Conservation (phyloP, 1,140 invertebrate species). For the Drosophila littoralis region DNA sequence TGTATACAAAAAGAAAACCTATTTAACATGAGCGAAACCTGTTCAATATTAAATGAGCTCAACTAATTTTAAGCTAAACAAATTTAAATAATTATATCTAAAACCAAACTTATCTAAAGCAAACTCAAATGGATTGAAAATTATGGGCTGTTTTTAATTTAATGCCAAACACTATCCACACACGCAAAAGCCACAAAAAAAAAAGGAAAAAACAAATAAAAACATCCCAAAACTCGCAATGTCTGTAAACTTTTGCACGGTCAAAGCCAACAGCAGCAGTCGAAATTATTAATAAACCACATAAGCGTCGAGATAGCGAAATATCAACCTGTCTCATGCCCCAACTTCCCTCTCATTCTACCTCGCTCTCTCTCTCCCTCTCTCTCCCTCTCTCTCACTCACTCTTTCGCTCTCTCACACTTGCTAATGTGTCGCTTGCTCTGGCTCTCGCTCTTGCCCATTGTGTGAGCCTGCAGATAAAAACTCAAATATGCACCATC, state of each 20-base stretch:
- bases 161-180: neutral
- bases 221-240: conserved; percentile 7
- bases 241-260: conserved; percentile 39
- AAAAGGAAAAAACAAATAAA: neutral
- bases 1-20: too few species aligned
- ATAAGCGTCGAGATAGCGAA: conserved; percentile 24
- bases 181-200: neutral
- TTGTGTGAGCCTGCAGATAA: conserved; percentile 21
- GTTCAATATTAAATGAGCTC: neutral
- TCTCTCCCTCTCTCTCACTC: neutral
- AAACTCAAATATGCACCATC: conserved; percentile 49
- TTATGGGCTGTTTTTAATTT: neutral
- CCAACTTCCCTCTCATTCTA: neutral
- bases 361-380: neutral
- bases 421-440: neutral
- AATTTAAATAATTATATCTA: neutral
- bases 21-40: too few species aligned
- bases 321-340: conserved; percentile 9
- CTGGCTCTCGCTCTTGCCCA: neutral
- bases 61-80: neutral
- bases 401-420: neutral
- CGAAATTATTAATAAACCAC: conserved; percentile 45
- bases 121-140: neutral
- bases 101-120: neutral
- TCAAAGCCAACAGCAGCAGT: conserved; percentile 29